phyloP scores from a whole-genome alignment of 2,888 invertebrate genomes.

The Dynastes hyllus region DNA sequence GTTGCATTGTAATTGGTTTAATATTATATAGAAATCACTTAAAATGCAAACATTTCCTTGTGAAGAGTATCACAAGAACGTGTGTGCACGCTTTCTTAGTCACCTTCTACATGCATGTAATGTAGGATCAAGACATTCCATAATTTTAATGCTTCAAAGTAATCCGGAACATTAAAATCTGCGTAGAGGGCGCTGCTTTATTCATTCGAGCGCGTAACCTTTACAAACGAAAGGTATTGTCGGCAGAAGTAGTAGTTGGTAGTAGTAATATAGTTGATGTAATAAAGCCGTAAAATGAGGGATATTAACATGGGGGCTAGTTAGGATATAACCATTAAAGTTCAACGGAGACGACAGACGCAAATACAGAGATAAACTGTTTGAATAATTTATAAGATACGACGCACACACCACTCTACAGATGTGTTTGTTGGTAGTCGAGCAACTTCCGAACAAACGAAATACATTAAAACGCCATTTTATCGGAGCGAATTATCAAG shows the following conservation, averaged over 20 bases:
- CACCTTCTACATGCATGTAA: slow-evolving; percentile 5
- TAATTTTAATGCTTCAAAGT: slow-evolving; percentile 26
- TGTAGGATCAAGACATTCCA: slow-evolving; percentile 4
- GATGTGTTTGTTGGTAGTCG: neutral
- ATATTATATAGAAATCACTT: too few relatives aligned
- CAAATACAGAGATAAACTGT: slow-evolving; percentile 36
- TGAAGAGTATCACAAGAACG: too few relatives aligned
- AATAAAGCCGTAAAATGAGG: slow-evolving; percentile 43
- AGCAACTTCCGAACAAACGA: slow-evolving; percentile 15
- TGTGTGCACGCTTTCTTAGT: too few relatives aligned
- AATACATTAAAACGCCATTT: slow-evolving; percentile 27
- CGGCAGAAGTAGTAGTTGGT: slow-evolving; percentile 21
- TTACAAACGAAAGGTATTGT: slow-evolving; percentile 22
- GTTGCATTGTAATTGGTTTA: too few relatives aligned
- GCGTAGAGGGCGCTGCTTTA: slow-evolving; percentile 9
- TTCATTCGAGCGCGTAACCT: slow-evolving; percentile 17
- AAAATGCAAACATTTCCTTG: too few relatives aligned
- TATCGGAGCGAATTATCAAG: slow-evolving; percentile 27
- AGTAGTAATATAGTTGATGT: slow-evolving; percentile 29
- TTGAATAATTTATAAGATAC: slow-evolving; percentile 40
- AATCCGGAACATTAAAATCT: slow-evolving; percentile 38
- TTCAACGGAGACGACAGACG: slow-evolving; percentile 38
- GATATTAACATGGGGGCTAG: slow-evolving; percentile 43
- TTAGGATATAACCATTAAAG: slow-evolving; percentile 41
- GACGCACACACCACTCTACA: neutral